Conservation (phyloP, 2,113 vertebrate genomes). For the Azemiops feae region DNA sequence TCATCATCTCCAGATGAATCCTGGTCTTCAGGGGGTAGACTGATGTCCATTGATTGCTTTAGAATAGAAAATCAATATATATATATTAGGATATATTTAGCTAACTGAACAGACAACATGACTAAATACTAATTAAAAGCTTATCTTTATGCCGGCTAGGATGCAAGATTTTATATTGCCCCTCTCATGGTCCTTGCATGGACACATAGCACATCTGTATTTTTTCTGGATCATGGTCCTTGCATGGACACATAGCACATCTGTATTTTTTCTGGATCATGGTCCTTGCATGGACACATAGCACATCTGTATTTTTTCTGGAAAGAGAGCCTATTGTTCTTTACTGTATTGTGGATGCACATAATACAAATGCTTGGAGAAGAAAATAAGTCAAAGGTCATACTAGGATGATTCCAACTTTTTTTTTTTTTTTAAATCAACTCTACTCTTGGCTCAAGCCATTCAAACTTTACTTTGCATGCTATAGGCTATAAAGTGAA, state of each 20-base stretch:
- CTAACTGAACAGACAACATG: not conserved
- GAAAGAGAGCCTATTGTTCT: not conserved
- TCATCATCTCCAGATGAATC: slow-evolving; percentile 76
- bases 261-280: not conserved
- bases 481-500: not conserved
- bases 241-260: too few species aligned
- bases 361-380: not conserved
- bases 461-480: not conserved
- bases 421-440: too few species aligned
- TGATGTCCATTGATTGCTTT: slow-evolving; percentile 66
- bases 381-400: not conserved
- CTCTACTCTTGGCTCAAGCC: too few species aligned
- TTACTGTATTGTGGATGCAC: not conserved
- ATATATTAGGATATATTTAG: not conserved
- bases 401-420: not conserved
- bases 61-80: slow-evolving; percentile 25
- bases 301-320: not conserved
- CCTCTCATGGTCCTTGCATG: too few species aligned
- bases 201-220: not conserved
- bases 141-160: not conserved
- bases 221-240: too few species aligned
- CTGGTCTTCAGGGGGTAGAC: slow-evolving; percentile 70
- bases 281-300: not conserved
- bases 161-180: not conserved
- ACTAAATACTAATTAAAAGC: not conserved